These are phyloP conservation scores for Embidobia sp. DNA, from an alignment of 2,888 invertebrate species.

Conservation along the genomic window DNA sequence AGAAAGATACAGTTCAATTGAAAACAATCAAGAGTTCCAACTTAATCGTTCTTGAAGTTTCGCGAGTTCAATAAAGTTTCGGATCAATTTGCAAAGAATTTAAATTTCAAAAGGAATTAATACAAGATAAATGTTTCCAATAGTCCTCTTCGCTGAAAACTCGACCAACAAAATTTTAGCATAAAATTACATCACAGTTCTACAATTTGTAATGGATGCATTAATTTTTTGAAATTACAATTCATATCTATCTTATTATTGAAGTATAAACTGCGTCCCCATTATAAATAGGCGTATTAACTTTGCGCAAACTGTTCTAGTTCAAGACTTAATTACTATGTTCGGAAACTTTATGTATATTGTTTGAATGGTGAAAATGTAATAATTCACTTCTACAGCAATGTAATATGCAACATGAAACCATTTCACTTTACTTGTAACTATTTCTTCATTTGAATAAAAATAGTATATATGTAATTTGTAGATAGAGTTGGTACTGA, in stretches of 20 bases:
- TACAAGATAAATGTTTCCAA: not conserved
- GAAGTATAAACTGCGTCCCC: not conserved
- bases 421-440: too few species aligned
- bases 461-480: too few species aligned
- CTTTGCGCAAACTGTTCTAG: too few species aligned
- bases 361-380: too few species aligned
- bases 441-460: too few species aligned
- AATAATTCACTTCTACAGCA: too few species aligned
- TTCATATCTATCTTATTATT: not conserved
- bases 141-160: not conserved
- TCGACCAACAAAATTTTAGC: not conserved
- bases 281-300: too few species aligned
- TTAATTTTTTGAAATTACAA: not conserved
- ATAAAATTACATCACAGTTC: too few species aligned
- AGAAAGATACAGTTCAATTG: slow-evolving; percentile 20
- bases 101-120: slow-evolving; percentile 1
- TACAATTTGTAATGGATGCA: not conserved
- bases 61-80: slow-evolving; percentile 17
- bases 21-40: slow-evolving; percentile 24
- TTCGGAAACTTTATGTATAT: too few species aligned
- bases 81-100: slow-evolving; percentile 20
- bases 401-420: too few species aligned
- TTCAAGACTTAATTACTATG: too few species aligned
- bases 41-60: slow-evolving; percentile 23
- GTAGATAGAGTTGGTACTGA: too few species aligned